A percentile compares a stretch with the other conserved stretches of the same genome.
phyloP scores from a whole-genome alignment of 2,888 invertebrate species.

The Stratiomys singularior region DNA sequence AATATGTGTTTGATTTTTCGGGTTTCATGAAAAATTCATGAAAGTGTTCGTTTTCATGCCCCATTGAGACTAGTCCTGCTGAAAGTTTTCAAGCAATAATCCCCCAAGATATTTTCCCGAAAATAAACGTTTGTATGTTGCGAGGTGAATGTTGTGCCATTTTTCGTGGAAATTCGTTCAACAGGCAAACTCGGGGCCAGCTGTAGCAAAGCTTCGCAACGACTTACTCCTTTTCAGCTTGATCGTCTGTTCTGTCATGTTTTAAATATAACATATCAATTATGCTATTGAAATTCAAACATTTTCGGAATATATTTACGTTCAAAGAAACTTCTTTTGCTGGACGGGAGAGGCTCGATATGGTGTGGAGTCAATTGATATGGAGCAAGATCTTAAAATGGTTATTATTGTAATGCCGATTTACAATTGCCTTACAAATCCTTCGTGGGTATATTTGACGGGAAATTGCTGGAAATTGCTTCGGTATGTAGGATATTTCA shows the following conservation, averaged over 20 bases:
- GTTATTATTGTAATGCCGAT: too few relatives aligned
- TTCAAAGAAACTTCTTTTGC: too few relatives aligned
- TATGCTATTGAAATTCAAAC: neutral
- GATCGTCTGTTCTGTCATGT: too few relatives aligned
- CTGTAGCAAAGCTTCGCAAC: too few relatives aligned
- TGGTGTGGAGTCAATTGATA: too few relatives aligned
- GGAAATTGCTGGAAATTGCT: too few relatives aligned
- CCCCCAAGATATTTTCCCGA: neutral
- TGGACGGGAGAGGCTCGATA: too few relatives aligned
- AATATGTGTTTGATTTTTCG: slow-evolving; percentile 8
- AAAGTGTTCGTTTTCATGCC: neutral
- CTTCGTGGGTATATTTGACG: too few relatives aligned
- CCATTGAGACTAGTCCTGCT: neutral
- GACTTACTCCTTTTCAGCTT: neutral
- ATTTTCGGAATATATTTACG: neutral
- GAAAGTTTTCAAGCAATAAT: neutral
- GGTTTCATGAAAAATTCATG: slow-evolving; percentile 10
- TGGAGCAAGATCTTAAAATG: too few relatives aligned
- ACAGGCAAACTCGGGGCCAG: neutral
- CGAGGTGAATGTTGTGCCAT: neutral
- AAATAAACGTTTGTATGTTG: neutral
- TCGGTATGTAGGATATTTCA: too few relatives aligned
- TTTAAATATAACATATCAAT: neutral
- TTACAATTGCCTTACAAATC: too few relatives aligned
- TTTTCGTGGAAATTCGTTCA: neutral